Base-by-base conservation (phyloP, 1,140 invertebrate species). In the Panulirus ornatus region DNA sequence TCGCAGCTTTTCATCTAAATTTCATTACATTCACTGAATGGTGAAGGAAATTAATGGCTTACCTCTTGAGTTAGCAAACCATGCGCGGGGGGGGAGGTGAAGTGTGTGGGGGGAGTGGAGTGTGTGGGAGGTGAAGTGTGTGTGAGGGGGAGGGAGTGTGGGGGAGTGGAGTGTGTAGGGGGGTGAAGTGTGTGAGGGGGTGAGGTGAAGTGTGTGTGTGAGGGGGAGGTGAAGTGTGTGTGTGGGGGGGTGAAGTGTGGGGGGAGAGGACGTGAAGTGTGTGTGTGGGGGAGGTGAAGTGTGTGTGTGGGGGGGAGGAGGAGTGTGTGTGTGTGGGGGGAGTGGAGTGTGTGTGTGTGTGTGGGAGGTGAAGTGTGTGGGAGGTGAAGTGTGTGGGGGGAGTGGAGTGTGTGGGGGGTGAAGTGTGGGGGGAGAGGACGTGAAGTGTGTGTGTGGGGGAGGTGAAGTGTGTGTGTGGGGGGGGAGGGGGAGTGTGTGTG, bases 21-120 rank as follows among this genome's bases (percentile, higher is more conserved):
- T 88, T 83, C 87, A 89, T 89, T 89, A 89, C 87, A 89, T 36
- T 66, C 58, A 27, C 2, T 89, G 79, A 89, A 83, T 89, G 38
- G 87, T 34, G 30, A 1, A 81, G 79, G 87, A 89, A 89, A 89
- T 89, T 89, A 89, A 89, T 83, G 75, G 79, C 78, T 89, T 82
- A 89, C 78, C 76, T 83, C 38, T 8, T 58, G 75, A 51, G 87
- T 83, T 82, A 89, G 87, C 42, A 54, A 73, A 83, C 58, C 34
- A 36, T 19, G 66, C 27, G 1, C 38, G 34, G 63, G 58, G 66
- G 30, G 38, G 36, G 36, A 19, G 85, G 51, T 5, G n/a, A n/a
- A 36, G 3, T 0, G 1, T 54, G 78, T 5, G 42, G 76, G 42
- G 73, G 30, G 70, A 34, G 70, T n/a, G 11, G 51, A 8, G 6